A percentile compares a stretch with the other conserved stretches of the same genome.
Evolutionary conservation across 2,888 invertebrate species (phyloP).

Genomic region (Mimumesa dahlbomi): DNA sequence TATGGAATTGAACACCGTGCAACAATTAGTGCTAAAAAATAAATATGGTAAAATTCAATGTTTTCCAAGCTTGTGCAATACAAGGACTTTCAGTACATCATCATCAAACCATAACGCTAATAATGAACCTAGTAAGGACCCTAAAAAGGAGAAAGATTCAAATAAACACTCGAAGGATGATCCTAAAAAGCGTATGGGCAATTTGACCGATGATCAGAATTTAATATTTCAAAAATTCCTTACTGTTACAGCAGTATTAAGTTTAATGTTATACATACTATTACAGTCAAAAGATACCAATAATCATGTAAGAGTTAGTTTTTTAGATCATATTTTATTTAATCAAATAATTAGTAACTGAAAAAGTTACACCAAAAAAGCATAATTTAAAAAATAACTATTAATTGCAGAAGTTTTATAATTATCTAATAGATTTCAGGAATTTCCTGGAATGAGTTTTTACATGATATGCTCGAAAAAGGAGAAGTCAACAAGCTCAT

Average conservation of each 20-base stretch:
- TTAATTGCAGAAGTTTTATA: not conserved
- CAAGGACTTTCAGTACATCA: slow-evolving; percentile 61
- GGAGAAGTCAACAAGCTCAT: slow-evolving; percentile 96
- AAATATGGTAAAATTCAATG: slow-evolving; percentile 19
- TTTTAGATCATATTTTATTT: not conserved
- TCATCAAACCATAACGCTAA: too few relatives aligned
- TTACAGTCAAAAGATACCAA: not conserved
- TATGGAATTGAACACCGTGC: slow-evolving; percentile 83
- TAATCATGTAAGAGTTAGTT: slow-evolving; percentile 23
- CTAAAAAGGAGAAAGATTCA: slow-evolving; percentile 60
- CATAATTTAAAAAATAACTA: too few relatives aligned
- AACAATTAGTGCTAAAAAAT: slow-evolving; percentile 65
- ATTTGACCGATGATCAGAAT: too few relatives aligned
- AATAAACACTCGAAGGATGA: too few relatives aligned
- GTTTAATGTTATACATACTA: not conserved
- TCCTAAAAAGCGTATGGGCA: too few relatives aligned
- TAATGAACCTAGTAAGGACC: too few relatives aligned
- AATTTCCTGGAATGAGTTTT: slow-evolving; percentile 98
- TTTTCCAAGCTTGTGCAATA: slow-evolving; percentile 12
- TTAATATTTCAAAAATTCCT: not conserved
- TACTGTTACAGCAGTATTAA: not conserved
- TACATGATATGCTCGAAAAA: slow-evolving; percentile 95
- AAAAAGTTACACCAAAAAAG: too few relatives aligned
- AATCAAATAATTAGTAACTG: not conserved
- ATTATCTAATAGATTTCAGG: not conserved